These are phyloP conservation scores for Dicyrtoma fusca DNA, from an alignment of 2,888 invertebrate genomes.

Conservation along the genomic window DNA sequence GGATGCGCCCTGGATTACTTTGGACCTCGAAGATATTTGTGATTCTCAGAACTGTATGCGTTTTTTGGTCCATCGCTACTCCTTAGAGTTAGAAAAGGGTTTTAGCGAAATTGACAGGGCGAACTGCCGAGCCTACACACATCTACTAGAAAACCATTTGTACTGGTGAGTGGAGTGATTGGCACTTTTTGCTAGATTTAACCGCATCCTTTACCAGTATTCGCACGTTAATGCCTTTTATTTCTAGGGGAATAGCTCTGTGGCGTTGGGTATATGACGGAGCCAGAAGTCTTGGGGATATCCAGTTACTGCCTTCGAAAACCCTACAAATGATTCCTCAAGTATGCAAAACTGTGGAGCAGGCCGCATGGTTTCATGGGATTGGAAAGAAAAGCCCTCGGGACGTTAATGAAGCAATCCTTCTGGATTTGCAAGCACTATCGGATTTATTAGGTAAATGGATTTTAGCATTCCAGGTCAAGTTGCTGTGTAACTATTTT, in stretches of 20 bases:
- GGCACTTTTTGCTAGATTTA: too few species aligned
- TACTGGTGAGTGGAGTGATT: constrained; percentile 45
- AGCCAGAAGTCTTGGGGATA: constrained; percentile 43
- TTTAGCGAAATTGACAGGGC: constrained; percentile 36
- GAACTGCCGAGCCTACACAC: constrained; percentile 45
- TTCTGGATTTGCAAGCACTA: constrained; percentile 43
- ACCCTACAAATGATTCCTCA: constrained; percentile 46
- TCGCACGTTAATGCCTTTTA: too few species aligned
- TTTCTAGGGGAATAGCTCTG: constrained; percentile 50
- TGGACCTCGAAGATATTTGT: constrained; percentile 49
- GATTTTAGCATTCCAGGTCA: too few species aligned
- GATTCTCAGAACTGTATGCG: constrained; percentile 50
- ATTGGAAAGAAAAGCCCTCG: constrained; percentile 50
- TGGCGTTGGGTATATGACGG: constrained; percentile 56
- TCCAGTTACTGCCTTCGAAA: constrained; percentile 48
- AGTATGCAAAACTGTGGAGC: constrained; percentile 45
- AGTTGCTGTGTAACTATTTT: too few species aligned
- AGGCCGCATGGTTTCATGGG: constrained; percentile 55
- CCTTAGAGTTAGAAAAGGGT: constrained; percentile 31
- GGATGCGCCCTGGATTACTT: constrained; percentile 50
- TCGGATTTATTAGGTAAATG: constrained; percentile 47
- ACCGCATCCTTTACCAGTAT: too few species aligned
- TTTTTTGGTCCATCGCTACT: constrained; percentile 41
- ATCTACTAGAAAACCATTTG: constrained; percentile 53
- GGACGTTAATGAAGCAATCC: constrained; percentile 46